Conservation (phyloP, 2,113 vertebrate species). For the Dendropsophus ebraccatus region DNA sequence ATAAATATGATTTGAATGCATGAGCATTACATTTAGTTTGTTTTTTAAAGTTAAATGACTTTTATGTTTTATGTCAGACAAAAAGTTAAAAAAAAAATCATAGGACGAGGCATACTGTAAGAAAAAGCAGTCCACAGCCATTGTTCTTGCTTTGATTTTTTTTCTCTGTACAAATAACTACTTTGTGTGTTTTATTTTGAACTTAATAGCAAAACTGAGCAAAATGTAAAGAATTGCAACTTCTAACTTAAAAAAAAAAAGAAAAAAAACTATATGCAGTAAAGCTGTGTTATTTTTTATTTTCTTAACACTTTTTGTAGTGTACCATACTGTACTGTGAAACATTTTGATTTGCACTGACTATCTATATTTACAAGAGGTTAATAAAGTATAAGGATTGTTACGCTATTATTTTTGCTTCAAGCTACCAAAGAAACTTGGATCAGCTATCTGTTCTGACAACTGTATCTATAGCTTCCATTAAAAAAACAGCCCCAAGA, state of each 20-base stretch:
- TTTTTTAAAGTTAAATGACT: neutral
- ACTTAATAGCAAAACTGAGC: neutral
- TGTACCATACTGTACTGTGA: conserved; percentile 3
- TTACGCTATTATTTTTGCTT: conserved; percentile 31
- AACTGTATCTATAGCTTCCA: conserved; percentile 46
- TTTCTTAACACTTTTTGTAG: neutral
- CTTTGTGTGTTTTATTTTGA: neutral
- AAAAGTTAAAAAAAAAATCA: neutral
- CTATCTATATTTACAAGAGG: conserved; percentile 50
- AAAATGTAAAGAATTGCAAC: neutral
- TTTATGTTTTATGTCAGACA: neutral
- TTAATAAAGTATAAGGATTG: conserved; percentile 49
- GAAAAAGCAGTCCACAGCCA: neutral
- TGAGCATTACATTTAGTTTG: neutral
- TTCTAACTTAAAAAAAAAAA: neutral
- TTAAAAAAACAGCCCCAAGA: conserved; percentile 44
- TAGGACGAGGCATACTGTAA: neutral
- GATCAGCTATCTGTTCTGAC: conserved; percentile 38
- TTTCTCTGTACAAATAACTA: neutral
- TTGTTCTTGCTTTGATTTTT: neutral
- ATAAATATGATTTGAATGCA: conserved; percentile 8
- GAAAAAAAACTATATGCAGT: neutral
- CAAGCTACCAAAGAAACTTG: conserved; percentile 38
- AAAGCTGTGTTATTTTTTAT: neutral
- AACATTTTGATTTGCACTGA: conserved; percentile 35